Evolutionary conservation across 1,140 invertebrate species (phyloP).

Genomic region (Stenopsyche tienmushanensis): DNA sequence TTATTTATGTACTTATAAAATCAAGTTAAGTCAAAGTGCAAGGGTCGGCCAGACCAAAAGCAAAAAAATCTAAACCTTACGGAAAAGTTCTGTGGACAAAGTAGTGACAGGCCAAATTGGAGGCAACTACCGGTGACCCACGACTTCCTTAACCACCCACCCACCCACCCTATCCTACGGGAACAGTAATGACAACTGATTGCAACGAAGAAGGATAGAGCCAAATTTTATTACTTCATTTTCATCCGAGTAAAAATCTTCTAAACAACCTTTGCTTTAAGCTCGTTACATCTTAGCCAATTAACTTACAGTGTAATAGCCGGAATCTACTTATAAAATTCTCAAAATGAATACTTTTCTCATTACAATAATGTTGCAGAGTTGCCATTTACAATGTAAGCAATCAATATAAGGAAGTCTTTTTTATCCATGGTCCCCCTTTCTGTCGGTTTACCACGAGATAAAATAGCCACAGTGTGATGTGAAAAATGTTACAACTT

Average conservation of each 20-base stretch:
- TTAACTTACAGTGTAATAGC: too few species aligned
- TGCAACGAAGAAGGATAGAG: neutral
- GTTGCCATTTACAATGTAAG: too few species aligned
- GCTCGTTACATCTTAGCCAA: too few species aligned
- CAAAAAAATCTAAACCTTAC: neutral
- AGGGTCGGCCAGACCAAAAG: neutral
- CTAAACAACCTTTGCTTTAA: too few species aligned
- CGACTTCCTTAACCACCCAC: neutral
- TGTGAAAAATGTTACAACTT: slow-evolving; percentile 20
- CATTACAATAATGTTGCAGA: too few species aligned
- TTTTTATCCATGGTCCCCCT: slow-evolving; percentile 3
- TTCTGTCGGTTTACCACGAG: neutral
- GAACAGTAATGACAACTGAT: slow-evolving; percentile 5
- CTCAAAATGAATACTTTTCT: too few species aligned
- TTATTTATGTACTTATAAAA: too few species aligned
- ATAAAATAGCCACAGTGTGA: slow-evolving; percentile 12
- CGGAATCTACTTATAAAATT: too few species aligned
- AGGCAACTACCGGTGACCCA: slow-evolving; percentile 5
- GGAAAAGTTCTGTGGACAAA: neutral
- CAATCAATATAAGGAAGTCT: too few species aligned
- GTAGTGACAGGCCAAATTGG: slow-evolving; percentile 1
- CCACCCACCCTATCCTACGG: neutral
- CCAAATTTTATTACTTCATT: too few species aligned
- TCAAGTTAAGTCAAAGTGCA: too few species aligned
- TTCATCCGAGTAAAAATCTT: too few species aligned